Conservation (phyloP, 2,113 vertebrate species). For the Steatornis caripensis region DNA sequence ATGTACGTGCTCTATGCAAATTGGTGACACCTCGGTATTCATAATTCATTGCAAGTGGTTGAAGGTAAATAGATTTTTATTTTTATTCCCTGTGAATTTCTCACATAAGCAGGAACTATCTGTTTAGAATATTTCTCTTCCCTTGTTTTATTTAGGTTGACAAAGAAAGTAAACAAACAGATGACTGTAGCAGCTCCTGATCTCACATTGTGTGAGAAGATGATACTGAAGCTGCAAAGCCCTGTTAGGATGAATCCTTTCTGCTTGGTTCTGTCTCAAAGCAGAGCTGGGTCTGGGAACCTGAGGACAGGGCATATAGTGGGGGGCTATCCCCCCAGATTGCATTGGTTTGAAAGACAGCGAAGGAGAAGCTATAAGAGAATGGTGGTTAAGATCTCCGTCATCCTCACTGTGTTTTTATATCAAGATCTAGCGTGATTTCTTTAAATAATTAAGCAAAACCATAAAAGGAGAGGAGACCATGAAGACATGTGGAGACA, state of each 20-base stretch:
- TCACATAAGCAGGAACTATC: slow-evolving; percentile 35
- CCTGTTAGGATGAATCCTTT: not conserved
- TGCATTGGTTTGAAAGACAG: not conserved
- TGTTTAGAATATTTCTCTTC: not conserved
- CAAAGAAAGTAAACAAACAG: slow-evolving; percentile 31
- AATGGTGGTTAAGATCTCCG: not conserved
- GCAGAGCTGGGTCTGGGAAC: not conserved
- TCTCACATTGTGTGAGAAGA: not conserved
- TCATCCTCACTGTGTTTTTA: not conserved
- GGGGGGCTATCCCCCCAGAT: fast-evolving
- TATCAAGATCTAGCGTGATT: not conserved
- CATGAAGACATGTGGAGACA: not conserved
- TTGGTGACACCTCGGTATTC: slow-evolving; percentile 43
- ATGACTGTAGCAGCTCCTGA: not conserved
- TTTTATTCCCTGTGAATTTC: slow-evolving; percentile 50
- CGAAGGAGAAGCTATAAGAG: not conserved
- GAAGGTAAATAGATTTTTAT: slow-evolving; percentile 68
- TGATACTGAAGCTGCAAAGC: not conserved
- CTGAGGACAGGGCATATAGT: not conserved
- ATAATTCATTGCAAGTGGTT: slow-evolving; percentile 54
- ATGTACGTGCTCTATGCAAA: slow-evolving; percentile 43
- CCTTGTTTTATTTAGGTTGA: slow-evolving; percentile 39
- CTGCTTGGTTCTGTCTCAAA: not conserved
- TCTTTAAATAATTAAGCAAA: not conserved
- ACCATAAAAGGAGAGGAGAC: not conserved